These are phyloP conservation scores for Florisuga fusca DNA, from an alignment of 2,797 vertebrate genomes.

Conservation along the genomic window DNA sequence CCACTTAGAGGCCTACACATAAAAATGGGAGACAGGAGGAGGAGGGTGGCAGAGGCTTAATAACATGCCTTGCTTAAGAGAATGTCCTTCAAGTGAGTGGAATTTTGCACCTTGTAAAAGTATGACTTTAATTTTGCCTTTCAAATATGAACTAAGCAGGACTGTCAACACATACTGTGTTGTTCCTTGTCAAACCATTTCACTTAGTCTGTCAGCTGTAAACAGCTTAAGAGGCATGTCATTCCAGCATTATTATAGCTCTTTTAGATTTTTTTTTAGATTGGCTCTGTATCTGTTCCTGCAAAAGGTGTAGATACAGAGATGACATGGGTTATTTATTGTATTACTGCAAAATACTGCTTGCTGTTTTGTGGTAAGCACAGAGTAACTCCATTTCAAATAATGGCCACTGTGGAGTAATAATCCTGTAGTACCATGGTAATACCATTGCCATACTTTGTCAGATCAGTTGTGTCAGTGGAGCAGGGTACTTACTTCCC, in stretches of 20 bases:
- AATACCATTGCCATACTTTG: constrained; percentile 26
- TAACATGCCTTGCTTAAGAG: constrained; percentile 40
- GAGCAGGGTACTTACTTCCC: not conserved
- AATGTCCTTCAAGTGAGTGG: constrained; percentile 67
- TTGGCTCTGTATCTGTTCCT: constrained; percentile 54
- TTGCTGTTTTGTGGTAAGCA: constrained; percentile 50
- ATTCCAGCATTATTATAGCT: constrained; percentile 71
- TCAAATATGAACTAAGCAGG: constrained; percentile 67
- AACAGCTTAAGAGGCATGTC: constrained; percentile 78
- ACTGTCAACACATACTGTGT: constrained; percentile 63
- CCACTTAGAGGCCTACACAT: constrained; percentile 37
- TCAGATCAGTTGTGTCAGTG: not conserved
- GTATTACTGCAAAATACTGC: constrained; percentile 68
- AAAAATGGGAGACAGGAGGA: constrained; percentile 38
- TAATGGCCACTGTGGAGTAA: constrained; percentile 31
- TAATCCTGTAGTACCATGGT: constrained; percentile 45
- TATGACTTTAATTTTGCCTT: constrained; percentile 77
- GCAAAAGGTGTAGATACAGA: constrained; percentile 62
- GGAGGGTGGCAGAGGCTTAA: constrained; percentile 30
- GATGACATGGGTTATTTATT: constrained; percentile 74
- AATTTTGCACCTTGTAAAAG: constrained; percentile 63
- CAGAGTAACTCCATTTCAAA: constrained; percentile 54
- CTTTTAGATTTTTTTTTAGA: constrained; percentile 75
- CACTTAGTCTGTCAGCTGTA: constrained; percentile 74
- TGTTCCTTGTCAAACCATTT: constrained; percentile 71